phyloP scores from a whole-genome alignment of 92 coral and sea anemone species.

The Phenganax stokvisi region DNA sequence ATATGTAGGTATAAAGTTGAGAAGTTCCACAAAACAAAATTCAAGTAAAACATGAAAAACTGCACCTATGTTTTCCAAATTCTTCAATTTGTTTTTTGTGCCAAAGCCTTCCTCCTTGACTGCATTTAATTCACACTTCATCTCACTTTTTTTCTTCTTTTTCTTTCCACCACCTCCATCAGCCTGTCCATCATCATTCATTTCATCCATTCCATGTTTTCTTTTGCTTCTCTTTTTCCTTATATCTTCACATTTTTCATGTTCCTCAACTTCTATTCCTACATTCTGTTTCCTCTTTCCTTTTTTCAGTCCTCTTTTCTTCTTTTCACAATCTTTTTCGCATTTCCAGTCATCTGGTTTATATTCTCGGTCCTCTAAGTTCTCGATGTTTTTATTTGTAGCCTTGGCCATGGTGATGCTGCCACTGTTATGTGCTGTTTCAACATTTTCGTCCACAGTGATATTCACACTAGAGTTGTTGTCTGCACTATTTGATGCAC shows the following conservation, averaged over 20 bases:
- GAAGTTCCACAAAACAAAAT: too few relatives aligned
- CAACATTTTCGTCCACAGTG: not conserved
- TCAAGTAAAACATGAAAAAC: not conserved
- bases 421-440: not conserved
- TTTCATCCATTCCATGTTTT: not conserved
- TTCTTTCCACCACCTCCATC: conserved; percentile 25
- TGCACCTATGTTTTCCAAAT: conserved; percentile 28
- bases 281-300: conserved; percentile 19
- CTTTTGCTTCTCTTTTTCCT: conserved; percentile 31
- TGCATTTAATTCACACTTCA: conserved; percentile 32
- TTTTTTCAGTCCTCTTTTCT: conserved; percentile 14
- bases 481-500: conserved; percentile 16
- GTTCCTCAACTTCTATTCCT: conserved; percentile 9
- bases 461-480: not conserved
- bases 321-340: conserved; percentile 13
- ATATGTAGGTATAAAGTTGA: too few relatives aligned
- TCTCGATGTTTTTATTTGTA: conserved; percentile 6
- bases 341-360: not conserved
- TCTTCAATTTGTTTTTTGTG: conserved; percentile 5
- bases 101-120: conserved; percentile 21
- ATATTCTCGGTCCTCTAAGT: not conserved
- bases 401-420: not conserved
- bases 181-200: conserved; percentile 1
- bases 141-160: conserved; percentile 38
- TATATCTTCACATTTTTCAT: conserved; percentile 5